Evolutionary conservation across 2,888 invertebrate genomes (phyloP), one percentile per base, ranked within the genome.

Genomic region (Prosapia bicincta): DNA sequence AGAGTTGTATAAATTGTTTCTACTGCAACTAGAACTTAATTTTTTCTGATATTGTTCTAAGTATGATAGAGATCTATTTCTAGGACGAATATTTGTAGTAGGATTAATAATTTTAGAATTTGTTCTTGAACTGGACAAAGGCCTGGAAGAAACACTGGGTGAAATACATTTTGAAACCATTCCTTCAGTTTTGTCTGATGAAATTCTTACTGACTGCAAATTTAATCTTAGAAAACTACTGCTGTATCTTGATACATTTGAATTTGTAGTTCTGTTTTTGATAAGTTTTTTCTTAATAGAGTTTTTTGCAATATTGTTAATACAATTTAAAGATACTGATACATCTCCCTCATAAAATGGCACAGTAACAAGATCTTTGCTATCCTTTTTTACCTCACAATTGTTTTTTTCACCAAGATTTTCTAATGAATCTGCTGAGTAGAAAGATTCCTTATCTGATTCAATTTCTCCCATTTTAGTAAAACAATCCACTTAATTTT

Each of bases 61-160:
- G 20, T 72, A 72, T 25, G 72, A 72, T 23, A 66, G 32, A 15
- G 72, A 72, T 67, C 72, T 66, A 67, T 72, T 26, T 28, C 72
- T 72, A 20, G 66, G 23, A 24, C 67, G 66, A 32, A 72, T 9
- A 72, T 67, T 72, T 66, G 26, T 30, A 7, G 66, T 72, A 54
- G 20, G 54, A 54, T 54, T 20, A 54, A 20, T 54, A 20, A 9
- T 54, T 54, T 54, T n/a, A 54, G 54, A 54, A 54, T 13, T 10
- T 5, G 5, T 54, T 10, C 54, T 54, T 54, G 54, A n/a, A 10
- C 13, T 38, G 13, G 38, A 38, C 38, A 54, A 20, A 20, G 20
- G 3, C 20, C 54, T 5, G n/a, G 20, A 54, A 54, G 20, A 2
- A 54, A 54, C 20, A 20, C 54, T 54, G 13, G 54, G 20, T 54